phyloP scores from a whole-genome alignment of 2,888 invertebrate species.

The Cerastis rubricosa region DNA sequence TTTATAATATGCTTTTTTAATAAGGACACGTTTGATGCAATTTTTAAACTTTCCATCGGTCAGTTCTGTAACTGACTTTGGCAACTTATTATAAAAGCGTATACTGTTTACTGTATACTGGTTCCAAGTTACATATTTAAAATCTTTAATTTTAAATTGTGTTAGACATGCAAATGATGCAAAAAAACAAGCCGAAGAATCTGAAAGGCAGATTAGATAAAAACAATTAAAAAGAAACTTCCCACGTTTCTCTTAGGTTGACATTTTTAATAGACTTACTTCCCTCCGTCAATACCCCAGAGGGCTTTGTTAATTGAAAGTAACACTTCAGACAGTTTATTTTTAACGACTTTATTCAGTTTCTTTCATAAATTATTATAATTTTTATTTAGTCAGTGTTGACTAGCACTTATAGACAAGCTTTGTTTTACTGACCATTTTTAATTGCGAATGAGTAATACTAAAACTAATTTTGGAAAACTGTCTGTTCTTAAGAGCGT shows the following conservation, averaged over 20 bases:
- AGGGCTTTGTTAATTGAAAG: constrained; percentile 21
- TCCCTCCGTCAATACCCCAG: constrained; percentile 26
- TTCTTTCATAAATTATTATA: background rate
- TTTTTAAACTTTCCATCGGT: too few relatives aligned
- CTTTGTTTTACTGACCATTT: background rate
- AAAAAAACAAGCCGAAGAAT: background rate
- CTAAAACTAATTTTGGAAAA: background rate
- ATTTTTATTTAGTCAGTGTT: background rate
- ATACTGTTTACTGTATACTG: too few relatives aligned
- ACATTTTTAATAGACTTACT: constrained; percentile 32
- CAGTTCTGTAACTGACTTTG: too few relatives aligned
- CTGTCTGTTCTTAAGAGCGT: background rate
- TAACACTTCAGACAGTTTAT: constrained; percentile 13
- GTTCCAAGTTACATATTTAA: too few relatives aligned
- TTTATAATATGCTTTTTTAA: too few relatives aligned
- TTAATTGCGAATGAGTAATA: background rate
- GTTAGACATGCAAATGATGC: background rate
- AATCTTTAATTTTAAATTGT: background rate
- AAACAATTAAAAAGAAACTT: constrained; percentile 31
- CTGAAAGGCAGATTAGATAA: background rate
- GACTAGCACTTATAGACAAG: background rate
- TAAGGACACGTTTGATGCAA: too few relatives aligned
- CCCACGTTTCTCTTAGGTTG: constrained; percentile 1
- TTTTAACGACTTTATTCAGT: constrained; percentile 17
- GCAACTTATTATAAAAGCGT: too few relatives aligned